These are phyloP conservation scores for Aquatica leii DNA, from an alignment of 2,888 invertebrate species.

Conservation along the genomic window DNA sequence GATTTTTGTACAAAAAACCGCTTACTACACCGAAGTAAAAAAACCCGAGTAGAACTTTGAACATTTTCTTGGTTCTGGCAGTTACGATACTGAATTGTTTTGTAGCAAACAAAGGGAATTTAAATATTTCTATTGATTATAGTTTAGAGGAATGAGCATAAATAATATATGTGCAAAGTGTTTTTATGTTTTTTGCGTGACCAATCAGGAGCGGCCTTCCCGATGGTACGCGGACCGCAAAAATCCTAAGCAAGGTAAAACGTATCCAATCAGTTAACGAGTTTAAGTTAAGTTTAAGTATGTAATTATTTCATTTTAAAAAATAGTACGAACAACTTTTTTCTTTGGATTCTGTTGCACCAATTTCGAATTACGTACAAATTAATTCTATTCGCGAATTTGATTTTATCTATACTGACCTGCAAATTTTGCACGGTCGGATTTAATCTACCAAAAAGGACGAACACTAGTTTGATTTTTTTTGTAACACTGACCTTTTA, in stretches of 20 bases:
- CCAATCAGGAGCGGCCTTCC: constrained; percentile 19
- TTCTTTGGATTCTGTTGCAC: too few relatives aligned
- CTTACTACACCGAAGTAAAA: background rate
- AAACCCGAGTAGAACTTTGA: background rate
- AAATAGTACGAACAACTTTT: too few relatives aligned
- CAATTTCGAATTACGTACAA: too few relatives aligned
- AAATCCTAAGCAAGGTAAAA: constrained; percentile 24
- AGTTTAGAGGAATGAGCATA: background rate
- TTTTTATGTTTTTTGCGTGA: constrained; percentile 26
- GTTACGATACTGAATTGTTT: constrained; percentile 10
- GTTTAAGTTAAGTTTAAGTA: too few relatives aligned
- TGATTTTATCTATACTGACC: too few relatives aligned
- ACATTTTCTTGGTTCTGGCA: constrained; percentile 6
- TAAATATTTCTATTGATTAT: constrained; percentile 5
- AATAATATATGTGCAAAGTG: constrained; percentile 15
- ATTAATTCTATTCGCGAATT: too few relatives aligned
- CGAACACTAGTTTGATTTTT: too few relatives aligned
- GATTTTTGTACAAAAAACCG: constrained; percentile 15
- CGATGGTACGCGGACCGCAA: constrained; percentile 14
- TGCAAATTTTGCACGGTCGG: too few relatives aligned
- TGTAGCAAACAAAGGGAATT: constrained; percentile 11
- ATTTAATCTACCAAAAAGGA: too few relatives aligned
- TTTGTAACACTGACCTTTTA: too few relatives aligned
- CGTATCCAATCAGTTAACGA: constrained; percentile 16
- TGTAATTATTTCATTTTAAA: too few relatives aligned